Evolutionary conservation across 2,888 invertebrate genomes (phyloP).

Genomic region (Pterostichus niger): DNA sequence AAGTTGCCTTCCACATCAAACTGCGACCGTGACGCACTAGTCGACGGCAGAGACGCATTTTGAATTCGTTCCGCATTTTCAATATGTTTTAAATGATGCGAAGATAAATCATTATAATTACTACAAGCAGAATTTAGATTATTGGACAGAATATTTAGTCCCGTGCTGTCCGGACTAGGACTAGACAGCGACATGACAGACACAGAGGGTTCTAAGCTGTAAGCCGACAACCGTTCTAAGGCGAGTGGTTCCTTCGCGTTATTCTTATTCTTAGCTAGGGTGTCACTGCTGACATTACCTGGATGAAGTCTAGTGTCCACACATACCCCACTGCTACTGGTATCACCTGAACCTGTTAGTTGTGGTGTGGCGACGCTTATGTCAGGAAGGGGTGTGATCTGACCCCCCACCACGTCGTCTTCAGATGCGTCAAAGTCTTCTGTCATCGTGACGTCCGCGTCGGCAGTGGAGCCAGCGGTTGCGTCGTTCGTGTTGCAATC

Average conservation of each 20-base stretch:
- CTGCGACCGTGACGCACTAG: conserved; percentile 24
- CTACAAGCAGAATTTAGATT: conserved; percentile 49
- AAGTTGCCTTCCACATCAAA: conserved; percentile 35
- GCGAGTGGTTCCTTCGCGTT: conserved; percentile 44
- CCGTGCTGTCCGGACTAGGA: background rate
- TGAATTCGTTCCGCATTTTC: conserved; percentile 61
- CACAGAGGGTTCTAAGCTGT: conserved; percentile 39
- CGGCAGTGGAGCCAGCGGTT: conserved; percentile 83
- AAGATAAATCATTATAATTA: background rate
- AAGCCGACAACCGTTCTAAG: conserved; percentile 35
- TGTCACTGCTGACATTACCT: conserved; percentile 60
- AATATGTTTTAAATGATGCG: conserved; percentile 58
- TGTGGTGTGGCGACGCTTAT: conserved; percentile 7
- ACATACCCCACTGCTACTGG: conserved; percentile 43
- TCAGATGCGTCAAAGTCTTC: conserved; percentile 73
- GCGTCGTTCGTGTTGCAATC: conserved; percentile 85
- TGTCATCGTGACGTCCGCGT: conserved; percentile 80
- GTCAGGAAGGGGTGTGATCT: conserved; percentile 42
- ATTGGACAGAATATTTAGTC: conserved; percentile 52
- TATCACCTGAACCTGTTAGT: conserved; percentile 55
- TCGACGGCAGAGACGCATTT: conserved; percentile 15
- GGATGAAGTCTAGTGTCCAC: conserved; percentile 49
- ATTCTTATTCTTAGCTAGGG: conserved; percentile 53
- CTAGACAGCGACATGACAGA: background rate
- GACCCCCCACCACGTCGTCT: conserved; percentile 52